phyloP scores from a whole-genome alignment of 2,113 vertebrate species.

The Sturnus vulgaris region DNA sequence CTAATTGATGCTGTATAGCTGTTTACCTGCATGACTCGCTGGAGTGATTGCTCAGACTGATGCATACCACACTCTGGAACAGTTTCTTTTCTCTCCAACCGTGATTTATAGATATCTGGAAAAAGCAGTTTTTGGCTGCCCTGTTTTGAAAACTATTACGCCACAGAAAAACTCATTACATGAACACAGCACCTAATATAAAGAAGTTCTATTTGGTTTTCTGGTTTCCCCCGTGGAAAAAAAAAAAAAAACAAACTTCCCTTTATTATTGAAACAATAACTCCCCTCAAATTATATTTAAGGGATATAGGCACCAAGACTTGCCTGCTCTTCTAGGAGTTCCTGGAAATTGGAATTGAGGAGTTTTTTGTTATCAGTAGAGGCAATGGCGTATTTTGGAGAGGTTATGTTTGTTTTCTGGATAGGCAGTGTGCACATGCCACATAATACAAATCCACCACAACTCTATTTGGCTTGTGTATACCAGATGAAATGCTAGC shows the following conservation, averaged over 20 bases:
- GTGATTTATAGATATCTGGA: constrained; percentile 40
- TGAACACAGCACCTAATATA: background rate
- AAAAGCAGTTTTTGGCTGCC: constrained; percentile 9
- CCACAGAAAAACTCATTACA: background rate
- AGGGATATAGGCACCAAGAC: background rate
- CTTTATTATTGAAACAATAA: background rate
- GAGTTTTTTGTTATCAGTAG: background rate
- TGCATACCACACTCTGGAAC: background rate
- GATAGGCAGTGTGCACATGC: background rate
- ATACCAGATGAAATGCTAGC: background rate
- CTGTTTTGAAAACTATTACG: constrained; percentile 18
- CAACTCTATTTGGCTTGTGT: background rate
- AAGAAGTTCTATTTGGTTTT: background rate
- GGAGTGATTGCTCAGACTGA: background rate
- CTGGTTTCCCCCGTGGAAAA: background rate
- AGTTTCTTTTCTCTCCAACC: background rate
- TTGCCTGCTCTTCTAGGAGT: background rate
- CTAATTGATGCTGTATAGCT: background rate
- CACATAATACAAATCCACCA: background rate
- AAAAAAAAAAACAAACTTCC: background rate
- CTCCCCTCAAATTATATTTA: background rate
- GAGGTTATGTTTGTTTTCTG: background rate
- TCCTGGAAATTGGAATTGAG: background rate
- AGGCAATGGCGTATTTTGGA: background rate
- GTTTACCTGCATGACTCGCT: background rate